These are phyloP conservation scores for Leptopilina syphax DNA, from an alignment of 2,888 invertebrate genomes.

Conservation along the genomic window DNA sequence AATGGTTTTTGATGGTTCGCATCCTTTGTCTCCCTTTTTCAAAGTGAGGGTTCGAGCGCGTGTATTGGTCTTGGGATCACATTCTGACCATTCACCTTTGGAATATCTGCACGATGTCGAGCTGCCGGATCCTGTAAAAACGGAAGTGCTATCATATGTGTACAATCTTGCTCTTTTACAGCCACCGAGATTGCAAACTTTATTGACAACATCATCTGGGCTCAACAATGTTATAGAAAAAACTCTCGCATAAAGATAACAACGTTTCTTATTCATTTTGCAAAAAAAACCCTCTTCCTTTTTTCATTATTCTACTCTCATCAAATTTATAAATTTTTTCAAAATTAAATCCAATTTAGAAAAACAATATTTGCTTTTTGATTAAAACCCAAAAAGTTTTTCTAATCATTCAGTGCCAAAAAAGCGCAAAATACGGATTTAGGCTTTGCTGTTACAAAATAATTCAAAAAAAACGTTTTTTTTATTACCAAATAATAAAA, in stretches of 20 bases:
- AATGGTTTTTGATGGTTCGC: conserved; percentile 90
- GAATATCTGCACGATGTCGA: conserved; percentile 89
- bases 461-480: too few species aligned
- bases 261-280: not conserved
- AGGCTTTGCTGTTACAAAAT: too few species aligned
- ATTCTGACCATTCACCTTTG: conserved; percentile 93
- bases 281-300: too few species aligned
- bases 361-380: too few species aligned
- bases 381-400: too few species aligned
- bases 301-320: not conserved
- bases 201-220: conserved; percentile 18
- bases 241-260: conserved; percentile 4
- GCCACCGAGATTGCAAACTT: not conserved
- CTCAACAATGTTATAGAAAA: not conserved
- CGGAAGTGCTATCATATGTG: conserved; percentile 59
- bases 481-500: too few species aligned
- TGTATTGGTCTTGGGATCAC: conserved; percentile 90
- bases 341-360: too few species aligned
- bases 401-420: too few species aligned
- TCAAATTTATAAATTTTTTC: not conserved
- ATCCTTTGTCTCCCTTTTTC: conserved; percentile 90
- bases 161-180: conserved; percentile 25
- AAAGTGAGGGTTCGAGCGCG: conserved; percentile 89
- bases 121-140: conserved; percentile 71
- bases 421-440: too few species aligned